A percentile compares a stretch with the other conserved stretches of the same genome.
Evolutionary conservation across 2,888 invertebrate genomes (phyloP).

Genomic region (Eilema sororculum): DNA sequence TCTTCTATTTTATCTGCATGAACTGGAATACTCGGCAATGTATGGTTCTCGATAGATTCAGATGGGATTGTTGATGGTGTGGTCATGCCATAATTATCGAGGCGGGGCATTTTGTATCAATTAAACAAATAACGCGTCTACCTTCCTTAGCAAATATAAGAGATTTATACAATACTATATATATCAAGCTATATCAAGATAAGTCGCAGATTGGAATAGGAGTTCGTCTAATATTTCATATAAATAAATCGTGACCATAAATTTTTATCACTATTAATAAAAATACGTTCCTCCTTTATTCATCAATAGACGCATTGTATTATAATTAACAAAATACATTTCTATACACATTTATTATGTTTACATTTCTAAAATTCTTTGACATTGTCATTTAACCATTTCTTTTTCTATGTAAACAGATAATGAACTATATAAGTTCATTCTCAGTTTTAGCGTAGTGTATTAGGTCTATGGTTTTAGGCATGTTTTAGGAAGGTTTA

Average conservation of each 20-base stretch:
- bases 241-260: slow-evolving; percentile 2
- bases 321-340: not conserved
- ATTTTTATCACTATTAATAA: not conserved
- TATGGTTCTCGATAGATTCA: slow-evolving; percentile 64
- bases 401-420: not conserved
- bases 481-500: no score
- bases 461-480: no score
- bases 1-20: slow-evolving; percentile 25
- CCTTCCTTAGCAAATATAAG: not conserved
- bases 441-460: no score
- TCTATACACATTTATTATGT: not conserved
- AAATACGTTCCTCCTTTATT: not conserved
- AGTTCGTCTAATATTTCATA: not conserved
- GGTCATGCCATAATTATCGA: slow-evolving; percentile 14
- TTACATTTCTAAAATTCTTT: slow-evolving; percentile 1
- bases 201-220: not conserved
- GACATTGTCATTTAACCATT: not conserved
- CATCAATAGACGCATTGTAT: not conserved
- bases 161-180: not conserved
- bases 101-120: slow-evolving; percentile 19
- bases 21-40: slow-evolving; percentile 59
- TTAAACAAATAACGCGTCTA: not conserved
- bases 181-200: not conserved
- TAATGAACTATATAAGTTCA: no score
- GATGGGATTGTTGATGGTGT: slow-evolving; percentile 43